A percentile compares a stretch with the other conserved stretches of the same genome.
Evolutionary conservation across 2,888 invertebrate genomes (phyloP).

Genomic region (Dryococelus australis): DNA sequence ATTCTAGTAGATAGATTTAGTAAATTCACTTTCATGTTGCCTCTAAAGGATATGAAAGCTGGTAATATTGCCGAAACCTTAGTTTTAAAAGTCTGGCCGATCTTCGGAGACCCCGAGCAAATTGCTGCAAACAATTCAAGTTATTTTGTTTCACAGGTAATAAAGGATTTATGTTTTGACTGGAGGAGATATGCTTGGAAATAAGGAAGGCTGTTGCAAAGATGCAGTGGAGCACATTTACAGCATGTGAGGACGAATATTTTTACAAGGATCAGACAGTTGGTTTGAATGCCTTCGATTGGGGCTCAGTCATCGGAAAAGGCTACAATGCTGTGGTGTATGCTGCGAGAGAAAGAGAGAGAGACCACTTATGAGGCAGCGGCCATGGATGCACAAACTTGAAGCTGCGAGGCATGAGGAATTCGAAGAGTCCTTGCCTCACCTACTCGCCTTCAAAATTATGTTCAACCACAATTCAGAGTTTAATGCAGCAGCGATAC

Average conservation of each 20-base stretch:
- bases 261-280: constrained; percentile 59
- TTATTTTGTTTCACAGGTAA: no score
- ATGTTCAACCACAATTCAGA: constrained; percentile 91
- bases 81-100: no score
- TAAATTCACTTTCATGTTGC: no score
- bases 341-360: constrained; percentile 66
- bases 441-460: constrained; percentile 84
- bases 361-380: not conserved
- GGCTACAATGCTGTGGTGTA: constrained; percentile 85
- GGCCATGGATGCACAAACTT: not conserved
- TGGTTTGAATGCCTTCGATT: constrained; percentile 66
- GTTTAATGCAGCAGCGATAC: constrained; percentile 78
- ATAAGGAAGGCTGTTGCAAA: constrained; percentile 71
- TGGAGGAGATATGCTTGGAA: constrained; percentile 80
- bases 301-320: constrained; percentile 78
- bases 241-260: constrained; percentile 58
- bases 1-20: no score
- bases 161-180: no score
- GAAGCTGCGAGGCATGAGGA: constrained; percentile 6
- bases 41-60: no score
- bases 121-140: no score
- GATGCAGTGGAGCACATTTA: constrained; percentile 63
- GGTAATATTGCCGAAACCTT: no score
- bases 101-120: no score
- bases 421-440: constrained; percentile 51